Conservation (phyloP, 64 coral and sea anemone genomes). For the Acropora yongei region DNA sequence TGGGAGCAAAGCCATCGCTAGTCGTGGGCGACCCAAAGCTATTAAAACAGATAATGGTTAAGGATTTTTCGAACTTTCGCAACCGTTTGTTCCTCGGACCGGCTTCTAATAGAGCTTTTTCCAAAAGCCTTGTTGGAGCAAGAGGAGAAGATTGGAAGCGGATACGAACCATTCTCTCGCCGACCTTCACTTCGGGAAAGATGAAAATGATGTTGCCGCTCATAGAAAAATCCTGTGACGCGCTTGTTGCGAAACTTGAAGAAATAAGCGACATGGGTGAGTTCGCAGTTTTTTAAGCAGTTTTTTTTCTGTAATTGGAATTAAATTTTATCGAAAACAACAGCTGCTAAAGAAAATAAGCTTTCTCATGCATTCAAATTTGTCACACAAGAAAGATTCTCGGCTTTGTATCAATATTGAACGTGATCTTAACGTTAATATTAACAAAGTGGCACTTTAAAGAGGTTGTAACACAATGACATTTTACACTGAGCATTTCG, state of each 20-base stretch:
- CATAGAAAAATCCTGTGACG: conserved; percentile 56
- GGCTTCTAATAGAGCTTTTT: background rate
- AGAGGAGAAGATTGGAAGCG: conserved; percentile 72
- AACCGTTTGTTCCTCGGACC: background rate
- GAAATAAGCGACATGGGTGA: conserved; percentile 65
- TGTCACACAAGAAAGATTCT: too few species aligned
- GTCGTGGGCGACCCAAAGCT: conserved; percentile 68
- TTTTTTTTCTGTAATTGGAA: too few species aligned
- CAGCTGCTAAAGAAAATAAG: too few species aligned
- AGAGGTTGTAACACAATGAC: too few species aligned
- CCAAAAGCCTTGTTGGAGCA: background rate
- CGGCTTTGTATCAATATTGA: too few species aligned
- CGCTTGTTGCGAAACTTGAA: conserved; percentile 55
- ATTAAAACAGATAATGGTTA: conserved; percentile 54
- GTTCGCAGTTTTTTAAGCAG: background rate
- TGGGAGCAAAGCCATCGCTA: conserved; percentile 20
- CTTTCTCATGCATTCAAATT: too few species aligned
- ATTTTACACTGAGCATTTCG: too few species aligned
- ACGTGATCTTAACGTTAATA: too few species aligned
- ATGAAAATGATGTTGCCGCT: conserved; percentile 56
- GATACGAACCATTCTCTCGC: conserved; percentile 63
- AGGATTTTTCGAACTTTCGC: conserved; percentile 76
- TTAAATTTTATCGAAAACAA: too few species aligned
- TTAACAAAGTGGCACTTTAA: too few species aligned
- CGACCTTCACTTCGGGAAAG: conserved; percentile 69